These are phyloP conservation scores for Callimorpha dominula DNA, from an alignment of 2,888 invertebrate species.

Conservation along the genomic window DNA sequence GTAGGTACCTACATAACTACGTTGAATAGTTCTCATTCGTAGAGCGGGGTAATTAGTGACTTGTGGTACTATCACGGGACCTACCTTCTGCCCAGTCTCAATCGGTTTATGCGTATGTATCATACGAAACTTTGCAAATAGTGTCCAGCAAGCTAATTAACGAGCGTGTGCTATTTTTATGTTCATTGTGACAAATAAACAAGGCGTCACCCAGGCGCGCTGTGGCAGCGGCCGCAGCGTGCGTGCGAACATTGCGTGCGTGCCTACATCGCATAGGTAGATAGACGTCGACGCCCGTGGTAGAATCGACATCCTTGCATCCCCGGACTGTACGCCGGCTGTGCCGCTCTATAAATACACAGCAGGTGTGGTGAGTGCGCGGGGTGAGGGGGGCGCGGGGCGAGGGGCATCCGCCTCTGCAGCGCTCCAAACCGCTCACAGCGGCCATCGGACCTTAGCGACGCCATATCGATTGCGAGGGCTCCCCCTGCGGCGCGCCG, in stretches of 20 bases:
- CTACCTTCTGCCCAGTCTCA: conserved; percentile 17
- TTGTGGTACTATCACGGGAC: neutral
- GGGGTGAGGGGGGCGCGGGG: conserved; percentile 70
- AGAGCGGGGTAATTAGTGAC: conserved; percentile 29
- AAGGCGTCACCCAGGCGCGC: conserved; percentile 68
- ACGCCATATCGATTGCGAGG: conserved; percentile 87
- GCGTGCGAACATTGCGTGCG: conserved; percentile 61
- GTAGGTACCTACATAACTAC: conserved; percentile 1
- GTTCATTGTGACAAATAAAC: conserved; percentile 77
- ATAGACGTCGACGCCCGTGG: conserved; percentile 72
- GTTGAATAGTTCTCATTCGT: conserved; percentile 23
- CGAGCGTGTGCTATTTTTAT: conserved; percentile 74
- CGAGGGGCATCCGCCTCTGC: conserved; percentile 83
- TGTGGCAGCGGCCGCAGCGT: conserved; percentile 55
- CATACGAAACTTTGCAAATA: conserved; percentile 44
- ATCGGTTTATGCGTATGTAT: conserved; percentile 36
- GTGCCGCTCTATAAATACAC: conserved; percentile 84
- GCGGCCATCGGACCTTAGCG: conserved; percentile 87
- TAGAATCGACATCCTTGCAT: conserved; percentile 81
- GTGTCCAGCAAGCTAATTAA: conserved; percentile 57
- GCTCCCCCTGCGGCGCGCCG: conserved; percentile 86
- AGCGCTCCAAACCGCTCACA: conserved; percentile 83
- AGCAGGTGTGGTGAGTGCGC: conserved; percentile 82
- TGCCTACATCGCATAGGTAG: conserved; percentile 58
- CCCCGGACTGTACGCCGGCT: conserved; percentile 77